Percentiles rank a stretch among this genome's conserved stretches.
Evolutionary conservation across 2,888 invertebrate species (phyloP).

Genomic region (Drepanosiphum platanoidis): DNA sequence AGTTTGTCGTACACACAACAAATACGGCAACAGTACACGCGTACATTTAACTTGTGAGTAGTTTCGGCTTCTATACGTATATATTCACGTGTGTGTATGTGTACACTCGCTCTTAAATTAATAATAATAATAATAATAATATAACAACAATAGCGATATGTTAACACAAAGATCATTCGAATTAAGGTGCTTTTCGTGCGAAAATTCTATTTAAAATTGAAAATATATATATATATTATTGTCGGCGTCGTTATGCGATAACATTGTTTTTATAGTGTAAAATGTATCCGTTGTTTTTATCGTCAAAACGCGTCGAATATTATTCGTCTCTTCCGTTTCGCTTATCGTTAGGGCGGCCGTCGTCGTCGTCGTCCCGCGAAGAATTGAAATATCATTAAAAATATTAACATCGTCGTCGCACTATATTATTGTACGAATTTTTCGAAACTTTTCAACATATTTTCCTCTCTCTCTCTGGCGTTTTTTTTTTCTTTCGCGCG

Average conservation of each 20-base stretch:
- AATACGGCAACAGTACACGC: not conserved
- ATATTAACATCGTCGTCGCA: slow-evolving; percentile 12
- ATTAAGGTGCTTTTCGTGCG: not conserved
- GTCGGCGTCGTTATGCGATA: not conserved
- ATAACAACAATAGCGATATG: not conserved
- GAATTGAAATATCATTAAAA: slow-evolving; percentile 33
- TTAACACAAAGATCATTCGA: not conserved
- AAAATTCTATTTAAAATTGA: not conserved
- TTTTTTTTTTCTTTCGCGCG: not conserved
- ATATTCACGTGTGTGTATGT: too few relatives aligned
- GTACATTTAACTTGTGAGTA: not conserved
- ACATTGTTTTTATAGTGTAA: not conserved
- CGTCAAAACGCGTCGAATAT: not conserved
- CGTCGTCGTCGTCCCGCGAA: too few relatives aligned
- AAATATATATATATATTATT: too few relatives aligned
- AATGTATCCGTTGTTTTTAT: not conserved
- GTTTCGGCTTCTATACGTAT: not conserved
- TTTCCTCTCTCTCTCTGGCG: not conserved
- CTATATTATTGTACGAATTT: slow-evolving; percentile 17
- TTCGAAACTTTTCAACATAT: too few relatives aligned
- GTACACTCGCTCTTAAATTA: too few relatives aligned
- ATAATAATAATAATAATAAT: not conserved
- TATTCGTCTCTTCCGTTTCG: not conserved
- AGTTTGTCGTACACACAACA: not conserved
- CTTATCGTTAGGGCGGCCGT: slow-evolving; percentile 13